Conservation (phyloP, 1,140 invertebrate species). For the Littorina saxatilis region DNA sequence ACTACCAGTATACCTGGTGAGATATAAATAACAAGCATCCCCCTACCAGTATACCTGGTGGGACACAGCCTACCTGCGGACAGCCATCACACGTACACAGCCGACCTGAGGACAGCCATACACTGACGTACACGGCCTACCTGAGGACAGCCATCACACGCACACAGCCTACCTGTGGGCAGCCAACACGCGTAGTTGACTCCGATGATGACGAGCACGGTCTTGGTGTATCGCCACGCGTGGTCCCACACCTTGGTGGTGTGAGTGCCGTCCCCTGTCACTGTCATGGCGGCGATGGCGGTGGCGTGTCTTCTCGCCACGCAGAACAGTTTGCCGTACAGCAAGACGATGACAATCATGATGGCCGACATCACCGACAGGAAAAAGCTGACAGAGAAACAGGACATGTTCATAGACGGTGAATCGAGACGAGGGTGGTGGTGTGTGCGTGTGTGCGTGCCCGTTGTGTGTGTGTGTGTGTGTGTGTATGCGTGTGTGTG, state of each 20-base stretch:
- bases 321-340: conserved; percentile 26
- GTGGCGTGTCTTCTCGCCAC: conserved; percentile 26
- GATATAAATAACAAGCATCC: too few relatives aligned
- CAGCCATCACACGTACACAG: neutral
- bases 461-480: too few relatives aligned
- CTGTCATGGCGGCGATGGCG: conserved; percentile 1
- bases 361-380: neutral
- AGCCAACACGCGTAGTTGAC: conserved; percentile 21
- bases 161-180: conserved; percentile 16
- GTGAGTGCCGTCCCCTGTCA: neutral
- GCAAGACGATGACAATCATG: neutral
- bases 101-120: neutral
- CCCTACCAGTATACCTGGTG: neutral
- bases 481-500: neutral
- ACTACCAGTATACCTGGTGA: too few relatives aligned
- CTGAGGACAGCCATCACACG: too few relatives aligned
- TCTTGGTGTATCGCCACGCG: conserved; percentile 36
- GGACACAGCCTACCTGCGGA: neutral
- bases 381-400: neutral
- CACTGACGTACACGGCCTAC: neutral
- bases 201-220: conserved; percentile 29
- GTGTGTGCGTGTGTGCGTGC: too few relatives aligned
- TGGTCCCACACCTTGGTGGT: neutral
- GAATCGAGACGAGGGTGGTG: too few relatives aligned
- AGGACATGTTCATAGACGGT: neutral